Evolutionary conservation across 2,888 invertebrate species (phyloP).

Genomic region (Drosophila mercatorum): DNA sequence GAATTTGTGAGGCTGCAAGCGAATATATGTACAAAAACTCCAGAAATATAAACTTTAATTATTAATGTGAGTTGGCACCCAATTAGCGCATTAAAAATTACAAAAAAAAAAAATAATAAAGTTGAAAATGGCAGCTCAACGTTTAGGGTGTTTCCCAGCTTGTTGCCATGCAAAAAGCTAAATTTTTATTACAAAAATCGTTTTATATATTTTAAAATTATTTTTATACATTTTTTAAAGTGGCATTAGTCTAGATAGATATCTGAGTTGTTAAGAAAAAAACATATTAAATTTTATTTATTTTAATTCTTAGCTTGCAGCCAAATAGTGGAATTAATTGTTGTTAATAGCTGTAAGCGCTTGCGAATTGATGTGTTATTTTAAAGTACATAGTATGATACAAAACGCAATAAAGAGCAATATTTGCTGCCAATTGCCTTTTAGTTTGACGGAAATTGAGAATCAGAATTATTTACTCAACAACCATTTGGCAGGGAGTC

Average conservation of each 20-base stretch:
- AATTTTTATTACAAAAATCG: too few species aligned
- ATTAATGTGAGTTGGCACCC: background rate
- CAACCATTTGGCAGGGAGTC: slow-evolving; percentile 21
- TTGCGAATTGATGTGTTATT: background rate
- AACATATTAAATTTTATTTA: too few species aligned
- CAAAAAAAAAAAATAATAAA: background rate
- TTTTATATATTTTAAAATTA: too few species aligned
- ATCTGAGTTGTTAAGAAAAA: too few species aligned
- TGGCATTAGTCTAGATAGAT: too few species aligned
- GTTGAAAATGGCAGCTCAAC: background rate
- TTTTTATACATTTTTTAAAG: too few species aligned
- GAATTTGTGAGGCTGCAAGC: background rate
- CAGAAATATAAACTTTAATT: background rate
- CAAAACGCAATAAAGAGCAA: background rate
- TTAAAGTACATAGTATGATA: background rate
- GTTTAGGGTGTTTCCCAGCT: background rate
- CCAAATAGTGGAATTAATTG: background rate
- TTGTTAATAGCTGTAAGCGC: background rate
- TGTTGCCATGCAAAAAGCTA: background rate
- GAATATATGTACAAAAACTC: background rate
- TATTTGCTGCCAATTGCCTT: background rate
- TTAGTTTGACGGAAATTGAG: background rate
- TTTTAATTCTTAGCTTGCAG: too few species aligned
- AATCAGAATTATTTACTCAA: slow-evolving; percentile 15
- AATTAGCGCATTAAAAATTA: background rate